Percentiles rank a stretch among this genome's conserved stretches.
phyloP scores from a whole-genome alignment of 2,797 vertebrate genomes.

The Sebastiscus tertius region DNA sequence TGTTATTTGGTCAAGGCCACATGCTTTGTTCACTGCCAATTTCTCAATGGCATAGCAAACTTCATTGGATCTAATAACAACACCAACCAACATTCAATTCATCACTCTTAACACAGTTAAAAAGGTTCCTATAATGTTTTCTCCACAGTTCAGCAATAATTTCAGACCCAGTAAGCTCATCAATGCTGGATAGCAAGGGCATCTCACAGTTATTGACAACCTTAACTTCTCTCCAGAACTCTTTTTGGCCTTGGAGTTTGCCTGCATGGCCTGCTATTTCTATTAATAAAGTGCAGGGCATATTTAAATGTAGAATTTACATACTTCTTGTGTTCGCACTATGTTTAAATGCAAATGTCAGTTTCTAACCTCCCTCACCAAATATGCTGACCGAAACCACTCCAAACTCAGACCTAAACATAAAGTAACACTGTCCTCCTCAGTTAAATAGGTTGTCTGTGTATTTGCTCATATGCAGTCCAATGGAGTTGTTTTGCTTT shows the following conservation, averaged over 20 bases:
- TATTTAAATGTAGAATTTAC: neutral
- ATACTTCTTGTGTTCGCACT: neutral
- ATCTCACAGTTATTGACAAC: neutral
- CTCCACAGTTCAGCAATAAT: neutral
- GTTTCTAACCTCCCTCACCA: neutral
- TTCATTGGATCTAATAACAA: neutral
- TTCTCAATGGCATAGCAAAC: neutral
- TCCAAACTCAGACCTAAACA: neutral
- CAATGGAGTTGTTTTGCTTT: too few relatives aligned
- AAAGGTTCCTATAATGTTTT: conserved; percentile 10
- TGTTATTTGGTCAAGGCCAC: conserved; percentile 3
- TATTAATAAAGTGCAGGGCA: neutral
- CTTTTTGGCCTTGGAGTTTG: neutral
- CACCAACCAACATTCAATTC: neutral
- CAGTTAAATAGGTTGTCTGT: too few relatives aligned
- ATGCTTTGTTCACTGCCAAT: neutral
- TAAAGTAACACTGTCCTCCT: too few relatives aligned
- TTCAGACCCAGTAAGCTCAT: neutral
- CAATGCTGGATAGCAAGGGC: neutral
- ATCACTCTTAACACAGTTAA: conserved; percentile 10
- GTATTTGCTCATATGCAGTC: too few relatives aligned
- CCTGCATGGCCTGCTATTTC: neutral
- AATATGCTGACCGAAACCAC: neutral
- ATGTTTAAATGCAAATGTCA: neutral
- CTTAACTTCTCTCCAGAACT: neutral